Evolutionary conservation across 2,888 invertebrate species (phyloP), one percentile per base, ranked within the genome.

Genomic region (Sinhomidia bicolor): DNA sequence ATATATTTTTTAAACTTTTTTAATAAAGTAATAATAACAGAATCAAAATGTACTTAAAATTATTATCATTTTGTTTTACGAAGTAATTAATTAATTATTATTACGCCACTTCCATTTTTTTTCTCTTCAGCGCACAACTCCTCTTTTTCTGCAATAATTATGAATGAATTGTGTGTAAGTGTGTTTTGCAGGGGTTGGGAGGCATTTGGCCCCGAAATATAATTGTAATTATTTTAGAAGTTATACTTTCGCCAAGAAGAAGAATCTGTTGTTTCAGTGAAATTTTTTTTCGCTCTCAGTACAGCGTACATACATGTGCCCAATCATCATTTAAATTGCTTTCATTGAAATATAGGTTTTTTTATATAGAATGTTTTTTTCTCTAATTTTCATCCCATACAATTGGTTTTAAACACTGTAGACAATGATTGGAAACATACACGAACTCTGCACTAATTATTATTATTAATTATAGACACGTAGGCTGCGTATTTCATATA

Each of bases 141-240:
- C 74, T 60, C 10, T 47, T 36, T 74, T 41, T 74, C 26, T 54
- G 29, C 32, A 54, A 23, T 74, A 41, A 74, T 74, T 74, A 23
- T 23, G 76, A 57, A 41, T 65, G 41, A 76, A 76, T 57, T 26
- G 26, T 65, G 7, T 62, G 26, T 65, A n/a, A n/a, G n/a, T n/a
- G n/a, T n/a, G n/a, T n/a, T n/a, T n/a, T 65, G 29, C 14, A 32
- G 62, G 29, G 44, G 7, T 51, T 26, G 36, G 51, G 85, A 85
- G 85, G 85, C 85, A 68, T n/a, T 85, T 85, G 85, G 85, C 85
- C 85, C 85, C 85, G n/a, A 65, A 23, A 76, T 57, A 79, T 26
- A 62, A 36, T 60, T 74, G 47, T 80, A 36, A 62, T 68, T 17
- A 20, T 17, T 6, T 17, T 68, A 20, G 32, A 36, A 36, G 9